Conservation (phyloP, 2,797 vertebrate genomes). For the Zenarchopterus dispar region DNA sequence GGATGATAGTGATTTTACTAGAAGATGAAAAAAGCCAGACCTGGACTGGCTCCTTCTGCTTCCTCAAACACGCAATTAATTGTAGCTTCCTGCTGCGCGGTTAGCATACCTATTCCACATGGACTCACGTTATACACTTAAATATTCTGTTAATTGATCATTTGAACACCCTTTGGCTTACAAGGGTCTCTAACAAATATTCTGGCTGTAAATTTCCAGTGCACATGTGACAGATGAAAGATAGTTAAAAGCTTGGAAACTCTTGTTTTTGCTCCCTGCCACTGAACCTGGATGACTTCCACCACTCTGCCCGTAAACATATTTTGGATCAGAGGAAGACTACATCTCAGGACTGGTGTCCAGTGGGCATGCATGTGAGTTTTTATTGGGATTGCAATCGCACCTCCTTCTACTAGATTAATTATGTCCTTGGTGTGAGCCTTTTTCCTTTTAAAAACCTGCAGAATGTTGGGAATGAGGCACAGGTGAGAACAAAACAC, state of each 20-base stretch:
- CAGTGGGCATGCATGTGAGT: constrained; percentile 38
- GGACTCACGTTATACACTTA: constrained; percentile 65
- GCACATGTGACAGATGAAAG: constrained; percentile 18
- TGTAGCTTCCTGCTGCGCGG: constrained; percentile 57
- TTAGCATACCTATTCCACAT: constrained; percentile 60
- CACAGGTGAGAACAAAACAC: constrained; percentile 37
- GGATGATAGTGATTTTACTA: neutral
- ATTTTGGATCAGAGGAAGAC: constrained; percentile 18
- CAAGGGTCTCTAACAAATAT: constrained; percentile 34
- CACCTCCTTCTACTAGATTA: constrained; percentile 42
- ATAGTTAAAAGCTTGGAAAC: constrained; percentile 3
- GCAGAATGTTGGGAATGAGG: constrained; percentile 49
- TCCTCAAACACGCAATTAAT: constrained; percentile 73
- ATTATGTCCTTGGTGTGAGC: constrained; percentile 39
- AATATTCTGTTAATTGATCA: constrained; percentile 79
- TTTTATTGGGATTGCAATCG: constrained; percentile 55
- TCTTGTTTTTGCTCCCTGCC: constrained; percentile 32
- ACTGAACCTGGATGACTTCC: constrained; percentile 6
- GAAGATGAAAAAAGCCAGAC: constrained; percentile 19
- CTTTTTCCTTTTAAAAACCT: constrained; percentile 46
- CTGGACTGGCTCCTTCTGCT: constrained; percentile 33
- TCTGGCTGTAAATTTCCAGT: constrained; percentile 16
- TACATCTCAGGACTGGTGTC: constrained; percentile 46
- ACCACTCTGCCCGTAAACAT: constrained; percentile 28
- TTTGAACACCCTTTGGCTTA: constrained; percentile 71